Evolutionary conservation across 2,888 invertebrate species (phyloP), one percentile per base, ranked within the genome.

Genomic region (Caenorhabditis sp.): DNA sequence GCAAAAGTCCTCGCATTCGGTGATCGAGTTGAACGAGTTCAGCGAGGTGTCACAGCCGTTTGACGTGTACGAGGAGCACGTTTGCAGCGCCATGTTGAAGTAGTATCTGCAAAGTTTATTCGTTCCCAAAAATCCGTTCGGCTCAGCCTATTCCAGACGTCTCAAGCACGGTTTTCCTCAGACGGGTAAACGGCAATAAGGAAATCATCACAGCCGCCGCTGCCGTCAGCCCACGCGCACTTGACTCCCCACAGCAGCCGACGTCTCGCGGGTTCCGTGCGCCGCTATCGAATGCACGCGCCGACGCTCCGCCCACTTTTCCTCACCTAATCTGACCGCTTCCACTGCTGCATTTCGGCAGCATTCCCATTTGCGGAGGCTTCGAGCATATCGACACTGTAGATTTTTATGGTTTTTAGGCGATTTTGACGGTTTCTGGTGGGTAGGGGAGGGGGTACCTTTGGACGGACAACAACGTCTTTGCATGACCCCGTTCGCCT

Each of bases 1-100:
- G 27, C 85, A 85, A 46, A 84, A 85, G 48, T 83, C 83, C 50
- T 83, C 79, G 53, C 86, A 86, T 48, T 86, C 86, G 7, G 71
- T 43, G 32, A 81, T 55, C 0, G 82, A 80, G 22, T 76, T 66
- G 79, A 85, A 85, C 3, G 83, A 83, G 70, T 86, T 86, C 37
- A 81, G 58, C 5, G 84, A 84, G 9, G 84, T 84, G 39, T 85
- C 85, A 48, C 86, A 86, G 5, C 84, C 83, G 11, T 81, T 81
- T 11, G 83, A 82, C 0, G 81, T 76, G 66, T 84, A 83, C 7
- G 84, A 80, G 4, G 75, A 75, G 59, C 85, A 86, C 0, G 79
- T 72, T 56, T 82, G 81, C 4, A 75, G 65, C 5, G 83, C 80
- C 66, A 77, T 73, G 71, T 86, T 84, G 82, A 83, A 86, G 59